Evolutionary conservation across 2,797 vertebrate species (phyloP).

Genomic region (Phaenicophaeus curvirostris): DNA sequence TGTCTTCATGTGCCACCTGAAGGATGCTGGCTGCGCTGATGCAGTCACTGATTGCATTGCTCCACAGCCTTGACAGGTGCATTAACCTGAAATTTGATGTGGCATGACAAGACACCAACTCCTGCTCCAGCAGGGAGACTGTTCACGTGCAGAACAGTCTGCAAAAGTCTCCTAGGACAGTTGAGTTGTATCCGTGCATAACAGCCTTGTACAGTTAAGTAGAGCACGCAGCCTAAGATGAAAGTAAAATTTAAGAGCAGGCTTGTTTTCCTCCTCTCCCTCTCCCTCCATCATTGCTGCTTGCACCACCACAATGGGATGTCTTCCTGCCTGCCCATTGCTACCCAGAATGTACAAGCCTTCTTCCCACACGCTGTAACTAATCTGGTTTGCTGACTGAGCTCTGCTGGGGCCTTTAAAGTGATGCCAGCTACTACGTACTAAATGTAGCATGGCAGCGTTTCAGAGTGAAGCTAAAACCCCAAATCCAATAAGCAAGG

Average conservation of each 20-base stretch:
- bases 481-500: conserved; percentile 61
- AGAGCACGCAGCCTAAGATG: background rate
- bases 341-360: background rate
- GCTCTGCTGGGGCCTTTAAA: conserved; percentile 58
- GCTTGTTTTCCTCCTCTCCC: background rate
- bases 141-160: background rate
- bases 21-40: accelerated
- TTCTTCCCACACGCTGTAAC: background rate
- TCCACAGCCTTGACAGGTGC: background rate
- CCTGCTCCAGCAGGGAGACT: background rate
- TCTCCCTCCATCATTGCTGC: background rate
- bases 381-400: conserved; percentile 61
- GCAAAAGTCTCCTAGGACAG: background rate
- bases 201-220: background rate
- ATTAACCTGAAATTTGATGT: background rate
- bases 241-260: conserved; percentile 1
- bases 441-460: conserved; percentile 31
- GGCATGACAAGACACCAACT: background rate
- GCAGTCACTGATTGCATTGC: background rate
- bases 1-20: accelerated
- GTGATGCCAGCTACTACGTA: conserved; percentile 26
- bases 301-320: background rate
- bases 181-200: accelerated
- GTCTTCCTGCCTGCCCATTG: background rate
- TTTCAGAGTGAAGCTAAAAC: conserved; percentile 55